Evolutionary conservation across 1,140 invertebrate species (phyloP), one percentile per base, ranked within the genome.

Genomic region (Sycophila sp.): DNA sequence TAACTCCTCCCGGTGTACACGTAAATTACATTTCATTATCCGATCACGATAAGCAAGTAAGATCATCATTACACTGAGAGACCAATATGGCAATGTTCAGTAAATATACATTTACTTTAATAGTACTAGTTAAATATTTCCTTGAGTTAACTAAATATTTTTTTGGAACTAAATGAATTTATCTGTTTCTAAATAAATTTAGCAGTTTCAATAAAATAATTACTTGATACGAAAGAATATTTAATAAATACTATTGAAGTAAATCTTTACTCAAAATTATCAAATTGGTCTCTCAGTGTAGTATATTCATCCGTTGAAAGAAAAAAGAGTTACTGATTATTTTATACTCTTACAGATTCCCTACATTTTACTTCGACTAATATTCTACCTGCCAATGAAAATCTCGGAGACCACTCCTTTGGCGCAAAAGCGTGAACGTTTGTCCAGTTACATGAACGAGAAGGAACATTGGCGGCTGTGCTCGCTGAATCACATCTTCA

Each of bases 401-500:
- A 78, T 89, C 32, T 76, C 79, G 10, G 67, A 73, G 40, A 74
- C 74, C 19, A 79, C 78, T 11, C 78, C 79, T 0, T 34, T 75
- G 3, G 78, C 82, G 40, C 83, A 88, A 45, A 81, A 82, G 30
- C 83, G 87, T 75, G 76, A 83, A 13, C 86, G 82, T 69, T 74
- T 89, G 19, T 71, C 79, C 24, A 45, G 64, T 11, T 75, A 76
- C 72, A 79, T 88, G 17, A 73, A 80, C 34, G 68, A 81, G 4
- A 63, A 80, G 0, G 74, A 88, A 26, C 76, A 86, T 51, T 76
- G 3, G 4, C 0, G 32, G 6, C 38, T 89, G 0, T 86, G 85
- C 66, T 77, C 80, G 0, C 75, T 90, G 0, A 91, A 91, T 80
- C 76, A 82, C 19, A 78, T 87, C 5, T 90, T 90, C 69, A 86